Percentiles rank a stretch among this genome's conserved stretches.
phyloP scores from a whole-genome alignment of 2,888 invertebrate genomes.

The Agrochola litura region DNA sequence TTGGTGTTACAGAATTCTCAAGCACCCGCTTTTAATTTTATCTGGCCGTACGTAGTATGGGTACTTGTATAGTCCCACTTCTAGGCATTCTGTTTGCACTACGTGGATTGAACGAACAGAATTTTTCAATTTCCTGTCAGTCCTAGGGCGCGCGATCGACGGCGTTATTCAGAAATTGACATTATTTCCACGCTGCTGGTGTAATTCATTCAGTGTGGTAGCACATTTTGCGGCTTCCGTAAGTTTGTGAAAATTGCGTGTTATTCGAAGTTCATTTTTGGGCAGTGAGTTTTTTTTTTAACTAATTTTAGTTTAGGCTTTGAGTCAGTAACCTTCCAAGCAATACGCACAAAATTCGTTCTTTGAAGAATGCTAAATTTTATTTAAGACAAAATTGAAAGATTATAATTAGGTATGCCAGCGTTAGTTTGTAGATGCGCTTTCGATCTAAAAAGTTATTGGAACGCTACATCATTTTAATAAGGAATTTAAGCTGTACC shows the following conservation, averaged over 20 bases:
- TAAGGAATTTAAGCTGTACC: slow-evolving; percentile 30
- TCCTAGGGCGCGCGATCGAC: slow-evolving; percentile 24
- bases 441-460: not conserved
- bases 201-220: slow-evolving; percentile 31
- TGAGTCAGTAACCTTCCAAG: not conserved
- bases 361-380: not conserved
- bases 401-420: not conserved
- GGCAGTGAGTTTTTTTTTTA: not conserved
- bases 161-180: slow-evolving; percentile 25
- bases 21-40: slow-evolving; percentile 11
- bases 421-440: not conserved
- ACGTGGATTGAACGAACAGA: slow-evolving; percentile 60
- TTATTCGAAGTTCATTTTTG: slow-evolving; percentile 11
- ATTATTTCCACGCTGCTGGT: slow-evolving; percentile 39
- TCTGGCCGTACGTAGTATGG: not conserved
- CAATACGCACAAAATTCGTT: not conserved
- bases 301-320: not conserved
- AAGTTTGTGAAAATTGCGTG: slow-evolving; percentile 34
- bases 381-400: not conserved
- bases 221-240: slow-evolving; percentile 40
- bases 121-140: slow-evolving; percentile 69
- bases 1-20: slow-evolving; percentile 26
- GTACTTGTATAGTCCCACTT: slow-evolving; percentile 1
- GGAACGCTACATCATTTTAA: slow-evolving; percentile 27
- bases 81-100: slow-evolving; percentile 34